These are phyloP conservation scores for Mamestra brassicae DNA, from an alignment of 2,888 invertebrate species.

Conservation along the genomic window DNA sequence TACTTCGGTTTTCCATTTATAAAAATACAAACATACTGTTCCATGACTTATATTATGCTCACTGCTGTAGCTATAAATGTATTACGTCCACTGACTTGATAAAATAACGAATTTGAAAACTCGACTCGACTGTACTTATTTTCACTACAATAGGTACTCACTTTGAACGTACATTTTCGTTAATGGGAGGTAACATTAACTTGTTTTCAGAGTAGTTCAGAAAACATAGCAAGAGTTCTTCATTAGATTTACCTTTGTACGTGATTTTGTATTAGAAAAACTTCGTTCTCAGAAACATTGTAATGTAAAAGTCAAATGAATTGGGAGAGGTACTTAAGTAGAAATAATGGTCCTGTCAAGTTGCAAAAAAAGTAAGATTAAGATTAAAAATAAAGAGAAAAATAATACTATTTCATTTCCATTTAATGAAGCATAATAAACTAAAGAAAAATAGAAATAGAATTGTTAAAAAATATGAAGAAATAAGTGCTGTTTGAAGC, in stretches of 20 bases:
- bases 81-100: background rate
- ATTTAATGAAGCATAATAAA: too few species aligned
- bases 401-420: background rate
- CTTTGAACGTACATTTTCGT: background rate
- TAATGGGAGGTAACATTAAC: constrained; percentile 12
- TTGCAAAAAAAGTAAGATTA: background rate
- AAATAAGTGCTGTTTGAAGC: too few species aligned
- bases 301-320: constrained; percentile 10
- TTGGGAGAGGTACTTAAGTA: background rate
- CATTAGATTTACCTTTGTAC: constrained; percentile 3
- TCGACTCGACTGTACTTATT: background rate
- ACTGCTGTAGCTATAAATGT: background rate
- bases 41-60: background rate
- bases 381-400: background rate
- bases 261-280: background rate
- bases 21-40: too few species aligned
- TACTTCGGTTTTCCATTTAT: too few species aligned
- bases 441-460: too few species aligned
- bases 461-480: too few species aligned
- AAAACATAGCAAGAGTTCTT: constrained; percentile 2
- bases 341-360: constrained; percentile 1
- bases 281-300: background rate
- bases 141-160: background rate
- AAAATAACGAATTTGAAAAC: background rate
- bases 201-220: background rate